These are phyloP conservation scores for Stenotaenia linearis DNA, from an alignment of 2,888 invertebrate genomes.

Conservation along the genomic window DNA sequence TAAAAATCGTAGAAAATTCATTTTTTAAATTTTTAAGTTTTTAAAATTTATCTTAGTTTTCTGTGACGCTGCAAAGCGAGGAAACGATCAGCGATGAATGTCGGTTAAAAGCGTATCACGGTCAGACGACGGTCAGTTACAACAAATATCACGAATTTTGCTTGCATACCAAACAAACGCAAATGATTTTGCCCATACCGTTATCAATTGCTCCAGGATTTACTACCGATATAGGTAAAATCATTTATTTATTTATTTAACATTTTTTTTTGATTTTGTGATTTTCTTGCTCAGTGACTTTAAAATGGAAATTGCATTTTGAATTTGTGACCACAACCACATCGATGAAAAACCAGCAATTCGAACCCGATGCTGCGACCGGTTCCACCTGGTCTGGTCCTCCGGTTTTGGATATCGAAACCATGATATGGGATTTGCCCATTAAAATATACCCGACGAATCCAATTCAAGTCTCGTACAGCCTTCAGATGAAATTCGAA, in stretches of 20 bases:
- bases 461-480: conserved; percentile 50
- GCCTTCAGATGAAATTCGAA: conserved; percentile 33
- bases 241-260: background rate
- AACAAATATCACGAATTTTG: conserved; percentile 91
- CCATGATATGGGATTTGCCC: conserved; percentile 97
- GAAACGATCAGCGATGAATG: conserved; percentile 60
- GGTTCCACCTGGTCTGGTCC: conserved; percentile 72
- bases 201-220: conserved; percentile 94
- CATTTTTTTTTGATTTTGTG: conserved; percentile 32
- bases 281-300: conserved; percentile 58
- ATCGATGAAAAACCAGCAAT: conserved; percentile 43
- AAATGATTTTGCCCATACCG: conserved; percentile 88
- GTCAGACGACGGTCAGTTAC: conserved; percentile 59
- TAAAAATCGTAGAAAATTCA: background rate
- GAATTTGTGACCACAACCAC: conserved; percentile 83
- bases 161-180: conserved; percentile 71
- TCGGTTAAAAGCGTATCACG: conserved; percentile 49
- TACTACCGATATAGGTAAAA: conserved; percentile 71
- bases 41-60: conserved; percentile 53
- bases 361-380: conserved; percentile 55
- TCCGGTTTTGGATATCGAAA: conserved; percentile 80
- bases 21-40: conserved; percentile 24
- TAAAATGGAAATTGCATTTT: conserved; percentile 93
- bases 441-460: conserved; percentile 88
- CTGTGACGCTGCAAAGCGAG: conserved; percentile 93